A percentile compares a stretch with the other conserved stretches of the same genome.
phyloP scores from a whole-genome alignment of 2,888 invertebrate species.

The Phyto melanocephala region DNA sequence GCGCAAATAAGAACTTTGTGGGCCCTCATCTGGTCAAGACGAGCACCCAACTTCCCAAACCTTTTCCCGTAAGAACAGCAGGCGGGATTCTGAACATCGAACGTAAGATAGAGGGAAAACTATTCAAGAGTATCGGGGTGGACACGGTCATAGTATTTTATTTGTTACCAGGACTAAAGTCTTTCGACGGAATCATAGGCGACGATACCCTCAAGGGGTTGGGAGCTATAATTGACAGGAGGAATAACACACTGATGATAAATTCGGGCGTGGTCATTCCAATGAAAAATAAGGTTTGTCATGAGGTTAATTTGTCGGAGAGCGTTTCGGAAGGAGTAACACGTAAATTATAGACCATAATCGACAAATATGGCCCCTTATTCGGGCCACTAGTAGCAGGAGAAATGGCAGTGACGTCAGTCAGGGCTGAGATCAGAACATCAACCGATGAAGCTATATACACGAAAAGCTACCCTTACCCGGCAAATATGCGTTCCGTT shows the following conservation, averaged over 20 bases:
- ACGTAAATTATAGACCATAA: too few relatives aligned
- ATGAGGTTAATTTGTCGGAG: too few relatives aligned
- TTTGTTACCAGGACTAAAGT: neutral
- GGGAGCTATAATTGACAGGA: too few relatives aligned
- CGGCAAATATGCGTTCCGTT: too few relatives aligned
- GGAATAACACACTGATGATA: too few relatives aligned
- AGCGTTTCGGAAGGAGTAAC: neutral
- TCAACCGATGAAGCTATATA: too few relatives aligned
- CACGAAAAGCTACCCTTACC: too few relatives aligned
- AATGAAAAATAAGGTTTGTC: too few relatives aligned
- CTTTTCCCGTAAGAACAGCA: neutral
- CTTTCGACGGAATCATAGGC: too few relatives aligned
- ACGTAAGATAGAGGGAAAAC: neutral
- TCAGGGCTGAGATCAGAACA: conserved; percentile 66
- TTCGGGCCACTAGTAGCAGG: neutral
- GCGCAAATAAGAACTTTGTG: neutral
- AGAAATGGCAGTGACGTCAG: conserved; percentile 20
- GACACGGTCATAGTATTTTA: neutral
- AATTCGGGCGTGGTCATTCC: too few relatives aligned
- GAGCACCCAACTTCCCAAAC: neutral
- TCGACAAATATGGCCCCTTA: neutral
- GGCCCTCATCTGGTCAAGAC: neutral
- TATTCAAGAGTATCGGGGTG: neutral
- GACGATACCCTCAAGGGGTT: neutral
- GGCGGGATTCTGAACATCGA: neutral